Conservation (phyloP, 2,888 invertebrate species). For the Drosophila histrio region DNA sequence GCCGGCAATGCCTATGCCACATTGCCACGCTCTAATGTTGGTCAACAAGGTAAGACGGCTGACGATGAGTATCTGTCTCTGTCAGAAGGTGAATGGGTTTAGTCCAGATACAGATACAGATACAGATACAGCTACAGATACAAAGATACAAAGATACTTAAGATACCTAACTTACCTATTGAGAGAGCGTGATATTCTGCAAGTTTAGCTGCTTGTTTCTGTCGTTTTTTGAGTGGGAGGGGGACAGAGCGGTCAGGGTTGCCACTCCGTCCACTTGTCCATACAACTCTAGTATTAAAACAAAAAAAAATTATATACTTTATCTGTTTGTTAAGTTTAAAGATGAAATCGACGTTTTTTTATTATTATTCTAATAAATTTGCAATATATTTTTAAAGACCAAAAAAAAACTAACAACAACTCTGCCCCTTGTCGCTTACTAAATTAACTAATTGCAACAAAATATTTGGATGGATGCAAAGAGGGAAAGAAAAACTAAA, state of each 20-base stretch:
- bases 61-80: constrained; percentile 71
- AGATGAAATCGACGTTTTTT: constrained; percentile 4
- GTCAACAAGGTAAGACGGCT: constrained; percentile 83
- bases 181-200: constrained; percentile 32
- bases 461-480: background rate
- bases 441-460: background rate
- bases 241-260: constrained; percentile 3
- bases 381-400: constrained; percentile 13
- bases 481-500: background rate
- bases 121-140: constrained; percentile 26
- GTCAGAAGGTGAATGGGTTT: constrained; percentile 81
- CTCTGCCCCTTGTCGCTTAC: constrained; percentile 10
- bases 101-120: constrained; percentile 31
- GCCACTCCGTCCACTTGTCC: constrained; percentile 15
- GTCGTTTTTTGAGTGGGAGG: constrained; percentile 19
- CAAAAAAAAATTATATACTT: constrained; percentile 14
- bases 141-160: constrained; percentile 17
- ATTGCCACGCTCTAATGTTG: constrained; percentile 82
- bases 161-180: constrained; percentile 12
- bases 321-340: constrained; percentile 36
- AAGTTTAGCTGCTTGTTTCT: constrained; percentile 29
- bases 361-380: constrained; percentile 36
- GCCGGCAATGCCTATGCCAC: constrained; percentile 82
- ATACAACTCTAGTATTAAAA: constrained; percentile 30
- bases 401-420: background rate